Percentiles rank a stretch among this genome's conserved stretches.
These are phyloP conservation scores for Lindbergichthys nudifrons DNA, from an alignment of 2,797 vertebrate genomes.

Conservation along the genomic window DNA sequence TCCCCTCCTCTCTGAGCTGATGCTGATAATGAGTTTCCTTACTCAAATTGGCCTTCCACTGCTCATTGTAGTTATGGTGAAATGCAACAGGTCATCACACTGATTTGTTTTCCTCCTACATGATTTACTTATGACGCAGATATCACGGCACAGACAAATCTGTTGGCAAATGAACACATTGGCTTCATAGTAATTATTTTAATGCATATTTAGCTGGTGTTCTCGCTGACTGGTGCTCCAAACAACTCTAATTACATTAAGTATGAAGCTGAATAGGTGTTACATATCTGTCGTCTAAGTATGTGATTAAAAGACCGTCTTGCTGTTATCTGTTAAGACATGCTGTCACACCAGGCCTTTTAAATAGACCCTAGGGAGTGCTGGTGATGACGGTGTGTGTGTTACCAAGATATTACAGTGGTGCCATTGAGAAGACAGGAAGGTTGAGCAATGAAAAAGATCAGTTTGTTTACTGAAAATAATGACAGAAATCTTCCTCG, in stretches of 20 bases:
- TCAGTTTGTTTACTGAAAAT: not conserved
- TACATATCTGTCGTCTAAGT: constrained; percentile 31
- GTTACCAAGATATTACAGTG: constrained; percentile 12
- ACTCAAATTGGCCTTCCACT: constrained; percentile 10
- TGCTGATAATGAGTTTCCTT: constrained; percentile 36
- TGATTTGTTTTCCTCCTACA: constrained; percentile 12
- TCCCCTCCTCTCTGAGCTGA: constrained; percentile 2
- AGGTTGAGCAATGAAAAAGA: not conserved
- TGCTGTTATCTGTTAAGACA: constrained; percentile 19
- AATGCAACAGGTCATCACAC: constrained; percentile 29
- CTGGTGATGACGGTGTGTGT: constrained; percentile 14
- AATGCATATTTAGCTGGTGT: constrained; percentile 36
- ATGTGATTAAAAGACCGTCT: constrained; percentile 38
- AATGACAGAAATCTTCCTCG: constrained; percentile 2
- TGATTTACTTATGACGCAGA: not conserved
- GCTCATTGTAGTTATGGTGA: not conserved
- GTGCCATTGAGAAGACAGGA: constrained; percentile 6
- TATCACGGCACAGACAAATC: not conserved
- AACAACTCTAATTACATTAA: constrained; percentile 48
- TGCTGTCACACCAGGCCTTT: constrained; percentile 29
- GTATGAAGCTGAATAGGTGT: constrained; percentile 15
- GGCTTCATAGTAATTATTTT: constrained; percentile 21
- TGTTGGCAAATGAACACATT: constrained; percentile 6
- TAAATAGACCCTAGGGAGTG: constrained; percentile 49
- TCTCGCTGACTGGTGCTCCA: constrained; percentile 13